These are phyloP conservation scores for Drosophila hawaiiensis DNA, from an alignment of 2,888 invertebrate genomes.

Conservation along the genomic window DNA sequence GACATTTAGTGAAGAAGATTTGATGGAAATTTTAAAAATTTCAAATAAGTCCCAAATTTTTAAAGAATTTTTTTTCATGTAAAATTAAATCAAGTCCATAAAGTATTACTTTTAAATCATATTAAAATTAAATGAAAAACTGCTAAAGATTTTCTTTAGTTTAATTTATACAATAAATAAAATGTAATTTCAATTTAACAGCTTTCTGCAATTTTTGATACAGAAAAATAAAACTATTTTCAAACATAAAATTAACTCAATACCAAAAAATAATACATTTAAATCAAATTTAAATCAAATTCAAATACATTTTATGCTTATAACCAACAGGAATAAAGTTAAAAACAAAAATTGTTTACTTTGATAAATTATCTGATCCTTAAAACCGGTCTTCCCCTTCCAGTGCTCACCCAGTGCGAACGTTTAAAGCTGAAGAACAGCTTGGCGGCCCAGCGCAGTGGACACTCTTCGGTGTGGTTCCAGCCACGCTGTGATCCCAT, in stretches of 20 bases:
- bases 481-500: constrained; percentile 90
- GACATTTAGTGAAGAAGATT: neutral
- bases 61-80: neutral
- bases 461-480: constrained; percentile 86
- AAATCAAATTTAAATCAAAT: neutral
- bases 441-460: constrained; percentile 89
- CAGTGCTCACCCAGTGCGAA: constrained; percentile 92
- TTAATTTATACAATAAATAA: neutral
- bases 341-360: too few relatives aligned
- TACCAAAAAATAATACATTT: neutral
- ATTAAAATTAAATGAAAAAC: neutral
- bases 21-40: neutral
- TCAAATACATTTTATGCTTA: neutral
- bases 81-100: neutral
- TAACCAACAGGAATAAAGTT: too few relatives aligned
- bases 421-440: constrained; percentile 92
- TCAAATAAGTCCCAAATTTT: neutral
- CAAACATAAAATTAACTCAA: neutral
- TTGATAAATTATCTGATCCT: neutral
- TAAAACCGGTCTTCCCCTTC: neutral
- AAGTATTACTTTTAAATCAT: neutral
- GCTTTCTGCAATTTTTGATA: neutral
- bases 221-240: neutral
- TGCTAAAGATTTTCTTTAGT: neutral
- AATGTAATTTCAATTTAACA: neutral